Evolutionary conservation across 2,797 vertebrate genomes (phyloP), one percentile per base, ranked within the genome.

Genomic region (Fundulus diaphanus): DNA sequence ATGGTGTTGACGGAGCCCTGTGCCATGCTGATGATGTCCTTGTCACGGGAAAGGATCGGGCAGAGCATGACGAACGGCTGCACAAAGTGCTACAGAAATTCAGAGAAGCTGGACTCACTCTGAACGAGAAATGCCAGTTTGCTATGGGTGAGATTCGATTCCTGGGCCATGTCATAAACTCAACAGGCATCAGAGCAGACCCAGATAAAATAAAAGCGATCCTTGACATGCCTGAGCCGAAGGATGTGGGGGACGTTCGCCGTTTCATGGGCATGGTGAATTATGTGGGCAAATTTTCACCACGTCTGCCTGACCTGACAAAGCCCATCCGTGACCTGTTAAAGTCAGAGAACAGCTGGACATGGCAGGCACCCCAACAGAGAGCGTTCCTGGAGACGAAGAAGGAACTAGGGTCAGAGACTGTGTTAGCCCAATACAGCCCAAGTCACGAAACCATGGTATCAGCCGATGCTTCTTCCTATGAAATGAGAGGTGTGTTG

Each of bases 81-180:
- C 15, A 66, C 44, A 16, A 31, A 9, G 29, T 73, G 1, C 42
- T 51, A 18, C 9, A 37, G 12, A 29, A 54, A 16, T 67, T 80
- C 11, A 29, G 74, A 54, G 24, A 70, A 2, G 66, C 70, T 4
- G 77, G 70, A 11, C 57, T 82, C 6, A 88, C 73, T 7, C 68
- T 79, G 13, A 83, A 81, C 6, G 71, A 82, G 0, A 84, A 84
- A 40, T 84, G 59, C 35, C n/a, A 79, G 66, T 80, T 87, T 68
- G 42, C 68, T 6, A 16, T 73, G 44, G 46, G 33, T 24, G 27
- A 82, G 44, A 65, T 78, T 2, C 52, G 18, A 20, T 77, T 82
- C 42, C 46, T 76, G 0, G 72, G 66, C 1, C 84, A 78, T 18
- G 5, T 22, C 12, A 3, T 85, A 16, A 74, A 27, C 15, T 35